These are phyloP conservation scores for Alosa sapidissima DNA, from an alignment of 2,797 vertebrate species.

Conservation along the genomic window DNA sequence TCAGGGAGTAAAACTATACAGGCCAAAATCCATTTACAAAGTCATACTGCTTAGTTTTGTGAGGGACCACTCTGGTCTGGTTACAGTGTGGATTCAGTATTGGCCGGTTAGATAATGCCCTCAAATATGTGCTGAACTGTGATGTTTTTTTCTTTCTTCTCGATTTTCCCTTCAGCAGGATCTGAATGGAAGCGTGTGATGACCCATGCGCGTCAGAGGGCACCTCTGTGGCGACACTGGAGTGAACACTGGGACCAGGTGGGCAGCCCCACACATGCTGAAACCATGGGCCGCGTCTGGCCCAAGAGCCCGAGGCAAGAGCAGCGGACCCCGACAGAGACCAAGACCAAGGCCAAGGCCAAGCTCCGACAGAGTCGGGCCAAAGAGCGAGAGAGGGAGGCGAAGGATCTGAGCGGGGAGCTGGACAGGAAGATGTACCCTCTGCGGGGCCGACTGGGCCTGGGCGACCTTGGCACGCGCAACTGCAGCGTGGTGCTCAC, in stretches of 20 bases:
- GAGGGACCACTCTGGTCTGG: not conserved
- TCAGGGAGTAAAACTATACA: not conserved
- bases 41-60: not conserved
- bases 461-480: slow-evolving; percentile 76
- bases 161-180: slow-evolving; percentile 52
- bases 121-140: not conserved
- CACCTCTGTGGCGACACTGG: slow-evolving; percentile 63
- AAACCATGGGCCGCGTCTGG: slow-evolving; percentile 75
- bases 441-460: slow-evolving; percentile 71
- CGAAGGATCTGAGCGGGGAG: slow-evolving; percentile 54
- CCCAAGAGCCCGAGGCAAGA: slow-evolving; percentile 57
- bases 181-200: slow-evolving; percentile 66
- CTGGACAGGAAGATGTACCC: slow-evolving; percentile 61
- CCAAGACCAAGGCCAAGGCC: slow-evolving; percentile 57
- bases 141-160: slow-evolving; percentile 54
- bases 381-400: slow-evolving; percentile 53
- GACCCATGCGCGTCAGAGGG: slow-evolving; percentile 62
- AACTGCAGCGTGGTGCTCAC: slow-evolving; percentile 92
- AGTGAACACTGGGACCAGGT: slow-evolving; percentile 60
- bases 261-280: slow-evolving; percentile 62
- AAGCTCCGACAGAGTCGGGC: slow-evolving; percentile 53
- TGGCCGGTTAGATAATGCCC: slow-evolving; percentile 12
- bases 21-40: not conserved
- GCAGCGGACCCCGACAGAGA: slow-evolving; percentile 27
- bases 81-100: not conserved